A percentile compares a stretch with the other conserved stretches of the same genome.
These are phyloP conservation scores for Mylabris phalerata DNA, from an alignment of 1,140 invertebrate genomes.

Conservation along the genomic window DNA sequence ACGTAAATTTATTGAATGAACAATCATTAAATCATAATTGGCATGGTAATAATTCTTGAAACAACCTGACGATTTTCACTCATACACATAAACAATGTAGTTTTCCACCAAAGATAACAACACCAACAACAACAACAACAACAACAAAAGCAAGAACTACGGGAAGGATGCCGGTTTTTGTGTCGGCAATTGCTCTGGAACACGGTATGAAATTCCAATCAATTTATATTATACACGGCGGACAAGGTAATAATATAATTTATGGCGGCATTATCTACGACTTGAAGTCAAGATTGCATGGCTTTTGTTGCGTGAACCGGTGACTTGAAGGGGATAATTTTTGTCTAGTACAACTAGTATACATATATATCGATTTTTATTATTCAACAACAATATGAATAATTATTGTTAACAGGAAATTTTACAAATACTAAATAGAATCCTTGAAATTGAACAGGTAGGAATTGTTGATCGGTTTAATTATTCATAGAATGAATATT, in stretches of 20 bases:
- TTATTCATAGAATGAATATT: slow-evolving; percentile 30
- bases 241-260: slow-evolving; percentile 45
- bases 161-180: slow-evolving; percentile 35
- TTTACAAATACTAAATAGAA: background rate
- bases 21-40: no score
- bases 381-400: slow-evolving; percentile 28
- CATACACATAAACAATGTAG: no score
- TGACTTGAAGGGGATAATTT: slow-evolving; percentile 27
- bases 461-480: slow-evolving; percentile 11
- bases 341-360: slow-evolving; percentile 17
- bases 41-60: no score
- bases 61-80: no score
- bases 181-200: slow-evolving; percentile 36
- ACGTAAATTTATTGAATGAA: no score
- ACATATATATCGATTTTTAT: background rate
- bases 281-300: slow-evolving; percentile 30
- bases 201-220: slow-evolving; percentile 43
- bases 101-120: no score
- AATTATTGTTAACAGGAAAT: background rate
- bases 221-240: slow-evolving; percentile 43
- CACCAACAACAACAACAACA: no score
- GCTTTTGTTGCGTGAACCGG: slow-evolving; percentile 29
- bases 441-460: background rate
- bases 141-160: no score
- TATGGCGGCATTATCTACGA: slow-evolving; percentile 39